Evolutionary conservation across 2,113 vertebrate species (phyloP), one percentile per base, ranked within the genome.

Genomic region (Gadus macrocephalus): DNA sequence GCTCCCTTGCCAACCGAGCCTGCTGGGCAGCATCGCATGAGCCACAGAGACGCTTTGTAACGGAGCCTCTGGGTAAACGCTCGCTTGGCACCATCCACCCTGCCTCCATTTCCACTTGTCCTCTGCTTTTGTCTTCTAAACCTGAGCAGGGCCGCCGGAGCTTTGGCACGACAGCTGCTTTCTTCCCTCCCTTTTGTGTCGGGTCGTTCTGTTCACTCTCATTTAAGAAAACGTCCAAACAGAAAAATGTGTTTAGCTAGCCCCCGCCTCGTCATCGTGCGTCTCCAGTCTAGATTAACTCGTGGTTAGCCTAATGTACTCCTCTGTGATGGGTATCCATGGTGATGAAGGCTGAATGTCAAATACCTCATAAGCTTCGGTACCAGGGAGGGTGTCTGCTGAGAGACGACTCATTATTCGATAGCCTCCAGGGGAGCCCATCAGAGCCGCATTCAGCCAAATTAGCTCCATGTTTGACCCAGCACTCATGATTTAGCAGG

Each of bases 391-490:
- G 31, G 38, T 53, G 27, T 71, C 49, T 61, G 62, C 20, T 6
- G 3, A 17, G 62, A 74, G 28, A 64, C 19, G 62, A 76, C 62
- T 69, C 35, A 65, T 62, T 67, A 62, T 56, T 67, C 35, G 22
- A 53, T 64, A 22, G 58, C 38, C 31, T 73, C 68, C 68, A 31
- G 42, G 62, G 68, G 53, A 70, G 62, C 16, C 62, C 58, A 38
- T 71, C 62, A 2, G 67, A 62, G 22, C 1, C 0, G 2, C 68
- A 53, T 64, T 72, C 77, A 76, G 71, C 67, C 38, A 73, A 79
- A 83, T 84, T 66, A 80, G 73, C 62, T 78, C 38, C 38, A 62
- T 71, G 35, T 67, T 69, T 73, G 61, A 67, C 8, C 14, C 11
- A 38, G 20, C 3, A 22, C 63, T 31, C 67, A 67, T 31, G 22